phyloP scores from a whole-genome alignment of 2,113 vertebrate genomes.

The Spermophilus dauricus region DNA sequence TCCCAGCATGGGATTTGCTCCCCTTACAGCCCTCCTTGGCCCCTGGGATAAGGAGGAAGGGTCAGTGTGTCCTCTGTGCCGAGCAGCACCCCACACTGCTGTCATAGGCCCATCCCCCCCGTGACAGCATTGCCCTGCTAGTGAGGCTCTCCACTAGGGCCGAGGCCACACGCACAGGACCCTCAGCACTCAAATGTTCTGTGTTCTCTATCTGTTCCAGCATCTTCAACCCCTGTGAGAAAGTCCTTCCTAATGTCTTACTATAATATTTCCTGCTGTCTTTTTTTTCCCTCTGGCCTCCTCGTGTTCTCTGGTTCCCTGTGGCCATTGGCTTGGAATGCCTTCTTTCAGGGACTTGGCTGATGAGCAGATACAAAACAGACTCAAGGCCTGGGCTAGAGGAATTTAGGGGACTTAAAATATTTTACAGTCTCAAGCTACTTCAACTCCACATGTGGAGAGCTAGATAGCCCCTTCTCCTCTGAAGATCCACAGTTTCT shows the following conservation, averaged over 20 bases:
- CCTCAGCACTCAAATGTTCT: neutral
- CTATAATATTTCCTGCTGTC: neutral
- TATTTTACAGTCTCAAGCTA: neutral
- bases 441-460: neutral
- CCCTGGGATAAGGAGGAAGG: neutral
- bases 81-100: neutral
- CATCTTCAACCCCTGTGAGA: neutral
- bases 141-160: neutral
- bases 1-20: neutral
- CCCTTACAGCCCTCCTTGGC: neutral
- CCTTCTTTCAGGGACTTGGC: neutral
- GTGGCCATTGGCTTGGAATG: neutral
- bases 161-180: neutral
- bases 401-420: neutral
- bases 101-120: neutral
- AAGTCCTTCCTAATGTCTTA: neutral
- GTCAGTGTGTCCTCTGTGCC: neutral
- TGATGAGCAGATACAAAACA: conserved; percentile 13
- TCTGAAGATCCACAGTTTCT: neutral
- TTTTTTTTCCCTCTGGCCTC: neutral
- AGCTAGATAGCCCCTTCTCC: neutral
- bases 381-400: neutral
- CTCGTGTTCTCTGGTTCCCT: neutral
- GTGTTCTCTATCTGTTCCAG: neutral
- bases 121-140: neutral